These are phyloP conservation scores for Eumerus sabulonum DNA, from an alignment of 2,888 invertebrate species.

Conservation along the genomic window DNA sequence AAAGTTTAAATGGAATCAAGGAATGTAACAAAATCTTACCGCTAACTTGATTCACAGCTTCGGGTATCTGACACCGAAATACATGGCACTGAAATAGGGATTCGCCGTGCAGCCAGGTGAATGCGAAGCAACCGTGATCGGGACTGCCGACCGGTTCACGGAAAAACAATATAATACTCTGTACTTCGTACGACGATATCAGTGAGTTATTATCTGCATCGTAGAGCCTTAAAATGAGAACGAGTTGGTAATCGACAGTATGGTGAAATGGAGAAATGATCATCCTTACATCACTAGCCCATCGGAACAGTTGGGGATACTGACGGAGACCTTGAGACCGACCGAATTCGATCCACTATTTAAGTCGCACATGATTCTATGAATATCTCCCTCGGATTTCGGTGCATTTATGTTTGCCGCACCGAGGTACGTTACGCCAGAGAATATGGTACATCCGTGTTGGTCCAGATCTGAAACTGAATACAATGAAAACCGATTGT, in stretches of 20 bases:
- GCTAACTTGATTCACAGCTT: constrained; percentile 90
- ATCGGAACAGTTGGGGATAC: constrained; percentile 94
- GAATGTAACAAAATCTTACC: constrained; percentile 79
- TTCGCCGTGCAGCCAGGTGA: constrained; percentile 97
- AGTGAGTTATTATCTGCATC: constrained; percentile 89
- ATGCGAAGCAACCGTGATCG: constrained; percentile 97
- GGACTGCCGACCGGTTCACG: constrained; percentile 90
- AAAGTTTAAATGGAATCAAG: constrained; percentile 17
- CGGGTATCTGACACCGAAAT: constrained; percentile 96
- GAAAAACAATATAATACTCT: constrained; percentile 96
- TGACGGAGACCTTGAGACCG: constrained; percentile 93
- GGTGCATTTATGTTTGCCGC: constrained; percentile 95
- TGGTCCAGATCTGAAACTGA: constrained; percentile 90
- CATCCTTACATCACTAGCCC: constrained; percentile 91
- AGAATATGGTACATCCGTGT: constrained; percentile 94
- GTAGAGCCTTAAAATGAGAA: constrained; percentile 82
- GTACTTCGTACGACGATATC: constrained; percentile 93
- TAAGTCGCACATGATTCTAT: constrained; percentile 94
- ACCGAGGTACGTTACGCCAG: constrained; percentile 95
- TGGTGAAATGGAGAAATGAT: no score
- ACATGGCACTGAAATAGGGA: constrained; percentile 98
- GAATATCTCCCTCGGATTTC: constrained; percentile 94
- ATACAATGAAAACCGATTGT: constrained; percentile 30
- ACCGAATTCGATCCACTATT: constrained; percentile 84
- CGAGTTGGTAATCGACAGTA: no score